phyloP scores from a whole-genome alignment of 35 echinoderm and acorn worm species.

The Acanthaster planci region DNA sequence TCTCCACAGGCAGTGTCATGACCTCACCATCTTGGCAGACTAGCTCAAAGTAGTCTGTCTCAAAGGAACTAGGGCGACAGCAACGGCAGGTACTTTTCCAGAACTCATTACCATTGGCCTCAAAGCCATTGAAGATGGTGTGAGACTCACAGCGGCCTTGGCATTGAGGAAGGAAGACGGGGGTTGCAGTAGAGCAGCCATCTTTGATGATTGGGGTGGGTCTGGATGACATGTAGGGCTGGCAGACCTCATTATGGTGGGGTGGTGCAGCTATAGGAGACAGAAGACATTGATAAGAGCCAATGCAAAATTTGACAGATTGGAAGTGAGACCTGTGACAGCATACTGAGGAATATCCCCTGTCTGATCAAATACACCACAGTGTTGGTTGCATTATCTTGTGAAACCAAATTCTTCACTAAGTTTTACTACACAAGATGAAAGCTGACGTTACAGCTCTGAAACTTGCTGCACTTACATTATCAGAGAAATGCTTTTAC shows the following conservation, averaged over 20 bases:
- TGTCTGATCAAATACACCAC: no score
- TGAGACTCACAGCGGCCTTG: constrained; percentile 5
- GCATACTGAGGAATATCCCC: no score
- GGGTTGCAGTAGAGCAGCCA: not conserved
- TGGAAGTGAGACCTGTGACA: no score
- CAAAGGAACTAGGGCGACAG: not conserved
- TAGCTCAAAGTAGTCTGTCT: not conserved
- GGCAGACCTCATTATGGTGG: not conserved
- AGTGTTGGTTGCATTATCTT: no score
- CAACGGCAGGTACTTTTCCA: constrained; percentile 14
- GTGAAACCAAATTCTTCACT: no score
- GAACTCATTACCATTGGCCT: not conserved
- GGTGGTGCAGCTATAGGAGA: not conserved
- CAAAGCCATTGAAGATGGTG: not conserved
- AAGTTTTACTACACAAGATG: no score
- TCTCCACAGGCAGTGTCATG: constrained; percentile 7
- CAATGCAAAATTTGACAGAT: no score
- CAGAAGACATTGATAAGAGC: not conserved
- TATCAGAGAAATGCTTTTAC: no score
- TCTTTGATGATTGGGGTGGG: not conserved
- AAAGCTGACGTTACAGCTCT: no score
- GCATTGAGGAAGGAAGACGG: not conserved
- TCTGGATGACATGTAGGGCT: not conserved
- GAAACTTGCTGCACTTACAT: no score
- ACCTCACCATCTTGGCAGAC: not conserved